Percentiles rank a stretch among this genome's conserved stretches.
These are phyloP conservation scores for Psittacula echo DNA, from an alignment of 2,797 vertebrate genomes.

Conservation along the genomic window DNA sequence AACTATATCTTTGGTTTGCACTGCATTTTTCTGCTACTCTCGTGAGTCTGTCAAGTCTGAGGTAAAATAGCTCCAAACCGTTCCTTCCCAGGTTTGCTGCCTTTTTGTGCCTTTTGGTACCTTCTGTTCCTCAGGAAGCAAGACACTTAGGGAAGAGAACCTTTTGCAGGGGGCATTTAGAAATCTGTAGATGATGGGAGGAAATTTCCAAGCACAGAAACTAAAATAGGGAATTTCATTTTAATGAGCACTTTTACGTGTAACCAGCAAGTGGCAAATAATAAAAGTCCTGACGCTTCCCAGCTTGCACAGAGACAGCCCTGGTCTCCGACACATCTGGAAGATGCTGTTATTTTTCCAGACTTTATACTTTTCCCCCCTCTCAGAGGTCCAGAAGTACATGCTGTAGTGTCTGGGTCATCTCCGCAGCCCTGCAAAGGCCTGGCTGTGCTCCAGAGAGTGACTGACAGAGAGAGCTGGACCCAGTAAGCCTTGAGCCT, in stretches of 20 bases:
- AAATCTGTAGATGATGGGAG: background rate
- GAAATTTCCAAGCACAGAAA: background rate
- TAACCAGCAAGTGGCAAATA: background rate
- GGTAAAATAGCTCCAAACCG: background rate
- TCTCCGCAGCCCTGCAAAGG: background rate
- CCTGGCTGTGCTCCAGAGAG: conserved; percentile 39
- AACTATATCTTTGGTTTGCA: background rate
- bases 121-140: background rate
- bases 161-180: background rate
- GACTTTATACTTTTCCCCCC: background rate
- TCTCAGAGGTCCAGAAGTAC: background rate
- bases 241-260: background rate
- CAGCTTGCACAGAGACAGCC: background rate
- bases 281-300: background rate
- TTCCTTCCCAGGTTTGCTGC: background rate
- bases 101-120: background rate
- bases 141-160: background rate
- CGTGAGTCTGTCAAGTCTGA: background rate
- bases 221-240: background rate
- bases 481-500: background rate
- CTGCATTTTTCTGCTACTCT: background rate
- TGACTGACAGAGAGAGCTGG: conserved; percentile 21
- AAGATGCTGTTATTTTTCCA: background rate
- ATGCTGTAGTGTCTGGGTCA: background rate
- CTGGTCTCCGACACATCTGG: background rate